These are phyloP conservation scores for Solenodon paradoxus DNA, from an alignment of 2,113 vertebrate genomes.

Conservation along the genomic window DNA sequence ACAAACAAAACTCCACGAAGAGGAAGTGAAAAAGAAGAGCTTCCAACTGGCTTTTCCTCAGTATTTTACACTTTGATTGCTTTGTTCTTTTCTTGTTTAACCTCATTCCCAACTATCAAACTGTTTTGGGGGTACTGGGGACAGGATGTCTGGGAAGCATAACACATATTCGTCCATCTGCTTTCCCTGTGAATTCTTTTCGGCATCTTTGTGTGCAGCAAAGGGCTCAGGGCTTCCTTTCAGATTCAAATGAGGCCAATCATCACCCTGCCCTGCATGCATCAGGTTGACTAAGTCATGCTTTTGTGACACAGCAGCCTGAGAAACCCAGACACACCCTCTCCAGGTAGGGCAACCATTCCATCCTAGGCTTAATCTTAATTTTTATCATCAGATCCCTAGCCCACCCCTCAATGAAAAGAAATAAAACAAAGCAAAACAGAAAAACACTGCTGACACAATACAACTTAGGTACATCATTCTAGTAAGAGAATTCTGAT, in stretches of 20 bases:
- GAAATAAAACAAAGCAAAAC: not conserved
- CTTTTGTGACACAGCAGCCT: conserved; percentile 71
- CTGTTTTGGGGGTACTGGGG: not conserved
- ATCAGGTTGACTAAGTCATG: conserved; percentile 70
- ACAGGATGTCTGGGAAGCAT: conserved; percentile 12
- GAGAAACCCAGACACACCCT: conserved; percentile 67
- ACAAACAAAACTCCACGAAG: conserved; percentile 45
- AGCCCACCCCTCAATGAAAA: not conserved
- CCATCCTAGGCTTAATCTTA: conserved; percentile 6
- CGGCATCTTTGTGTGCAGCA: conserved; percentile 81
- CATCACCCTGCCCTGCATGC: conserved; percentile 68
- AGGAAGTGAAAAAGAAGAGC: conserved; percentile 40
- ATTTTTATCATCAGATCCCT: not conserved
- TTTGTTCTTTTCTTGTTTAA: conserved; percentile 53
- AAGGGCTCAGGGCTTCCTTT: conserved; percentile 86
- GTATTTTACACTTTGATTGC: conserved; percentile 8
- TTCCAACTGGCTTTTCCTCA: conserved; percentile 9
- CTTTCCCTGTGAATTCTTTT: conserved; percentile 81
- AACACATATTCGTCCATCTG: conserved; percentile 77
- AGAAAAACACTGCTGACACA: not conserved
- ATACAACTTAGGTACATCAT: not conserved
- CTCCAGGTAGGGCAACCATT: conserved; percentile 54
- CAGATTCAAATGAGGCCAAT: conserved; percentile 83
- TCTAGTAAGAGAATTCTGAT: not conserved
- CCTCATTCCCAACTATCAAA: not conserved